phyloP scores from a whole-genome alignment of 2,113 vertebrate genomes.

The Bubo bubo region DNA sequence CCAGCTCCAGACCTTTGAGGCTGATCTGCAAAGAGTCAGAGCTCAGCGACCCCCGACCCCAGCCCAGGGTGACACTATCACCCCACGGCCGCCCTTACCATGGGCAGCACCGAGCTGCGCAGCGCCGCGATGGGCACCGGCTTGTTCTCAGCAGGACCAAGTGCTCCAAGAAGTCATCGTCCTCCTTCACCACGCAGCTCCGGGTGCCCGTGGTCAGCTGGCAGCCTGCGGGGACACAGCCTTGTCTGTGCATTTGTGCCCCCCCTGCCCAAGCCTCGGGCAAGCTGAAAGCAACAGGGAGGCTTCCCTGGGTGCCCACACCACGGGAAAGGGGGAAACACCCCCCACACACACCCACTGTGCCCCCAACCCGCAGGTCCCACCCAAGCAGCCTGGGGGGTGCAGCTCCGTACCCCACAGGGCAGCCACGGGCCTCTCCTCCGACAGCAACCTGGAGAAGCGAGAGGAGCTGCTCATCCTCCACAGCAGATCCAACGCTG shows the following conservation, averaged over 20 bases:
- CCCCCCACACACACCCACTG: fast-evolving
- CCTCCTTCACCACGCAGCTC: conserved; percentile 51
- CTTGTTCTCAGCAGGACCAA: conserved; percentile 62
- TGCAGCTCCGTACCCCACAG: conserved; percentile 32
- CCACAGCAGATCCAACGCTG: fast-evolving
- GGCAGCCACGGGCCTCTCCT: neutral
- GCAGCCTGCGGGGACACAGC: conserved; percentile 51
- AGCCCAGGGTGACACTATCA: fast-evolving
- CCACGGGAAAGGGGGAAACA: fast-evolving
- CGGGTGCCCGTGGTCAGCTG: conserved; percentile 1
- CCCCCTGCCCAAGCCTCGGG: neutral
- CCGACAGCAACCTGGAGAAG: fast-evolving
- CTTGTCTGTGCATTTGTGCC: fast-evolving
- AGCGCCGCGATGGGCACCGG: conserved; percentile 61
- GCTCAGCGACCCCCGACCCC: neutral
- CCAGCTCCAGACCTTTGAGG: conserved; percentile 67
- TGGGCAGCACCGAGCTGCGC: conserved; percentile 52
- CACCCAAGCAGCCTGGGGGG: neutral
- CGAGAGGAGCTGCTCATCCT: neutral
- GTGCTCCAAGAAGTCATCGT: conserved; percentile 63
- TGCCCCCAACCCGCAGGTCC: neutral
- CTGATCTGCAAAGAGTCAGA: conserved; percentile 44
- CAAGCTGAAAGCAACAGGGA: fast-evolving
- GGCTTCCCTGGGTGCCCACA: fast-evolving
- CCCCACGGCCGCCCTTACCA: neutral